Base-by-base conservation (phyloP, 1,140 invertebrate genomes). In the Scylla paramamosain region DNA sequence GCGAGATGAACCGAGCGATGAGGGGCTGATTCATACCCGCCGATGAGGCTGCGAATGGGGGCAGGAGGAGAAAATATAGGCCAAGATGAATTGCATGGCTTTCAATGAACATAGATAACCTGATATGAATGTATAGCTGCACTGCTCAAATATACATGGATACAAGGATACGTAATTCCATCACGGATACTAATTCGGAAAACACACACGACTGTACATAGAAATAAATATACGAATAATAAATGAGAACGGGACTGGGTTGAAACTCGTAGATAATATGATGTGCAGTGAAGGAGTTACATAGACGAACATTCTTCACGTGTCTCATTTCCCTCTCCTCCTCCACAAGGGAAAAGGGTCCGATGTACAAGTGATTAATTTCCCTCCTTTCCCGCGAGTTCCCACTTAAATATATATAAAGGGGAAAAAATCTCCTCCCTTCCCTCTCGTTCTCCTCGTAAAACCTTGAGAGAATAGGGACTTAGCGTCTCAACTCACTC, bases 381-480 rank as follows among this genome's bases (percentile, higher is more conserved):
- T n/a, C n/a, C 67, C 67, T 77, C 25, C 67, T 77, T n/a, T 20
- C n/a, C 67, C 16, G 20, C 67, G 6, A n/a, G 6, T n/a, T 77
- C 67, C 52, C 67, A 77, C n/a, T 77, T 77, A 77, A 77, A 77
- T 77, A n/a, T 77, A 77, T 77, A 77, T 77, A 77, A 25, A 20
- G 52, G 52, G 16, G 25, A 88, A 39, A 45, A 39, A 46, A 88
- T 88, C 83, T 39, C 86, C 86, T 46, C 32, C 45, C 86, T 46
- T 88, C 45, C 86, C 86, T n/a, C 86, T 45, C 86, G 32, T 46
- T 88, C 86, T 88, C 16, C 45, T 25, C 45, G 86, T 88, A 20
- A 45, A 16, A 20, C 67, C 31, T n/a, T 46, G n/a, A 39, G 31
- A 45, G 39, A 91, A 59, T 29, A 77, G 52, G 32, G 7, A 20